These are phyloP conservation scores for Orchesellides sinensis DNA, from an alignment of 2,888 invertebrate genomes.

Conservation along the genomic window DNA sequence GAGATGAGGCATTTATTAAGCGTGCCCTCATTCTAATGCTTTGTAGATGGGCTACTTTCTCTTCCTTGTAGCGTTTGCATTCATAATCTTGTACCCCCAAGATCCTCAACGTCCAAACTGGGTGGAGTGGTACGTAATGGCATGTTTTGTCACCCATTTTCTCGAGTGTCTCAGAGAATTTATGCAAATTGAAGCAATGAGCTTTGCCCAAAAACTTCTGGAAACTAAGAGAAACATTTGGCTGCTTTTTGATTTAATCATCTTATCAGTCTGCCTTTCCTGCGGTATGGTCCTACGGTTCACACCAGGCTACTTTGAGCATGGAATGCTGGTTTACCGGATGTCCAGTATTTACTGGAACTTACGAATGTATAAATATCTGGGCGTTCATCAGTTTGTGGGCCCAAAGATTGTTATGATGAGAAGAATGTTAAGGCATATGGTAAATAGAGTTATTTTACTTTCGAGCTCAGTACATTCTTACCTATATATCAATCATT, in stretches of 20 bases:
- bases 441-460: slow-evolving; percentile 82
- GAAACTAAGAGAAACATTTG: slow-evolving; percentile 91
- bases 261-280: slow-evolving; percentile 89
- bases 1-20: neutral
- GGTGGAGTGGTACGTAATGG: slow-evolving; percentile 94
- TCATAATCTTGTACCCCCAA: slow-evolving; percentile 93
- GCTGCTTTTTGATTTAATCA: slow-evolving; percentile 96
- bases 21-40: slow-evolving; percentile 73
- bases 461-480: slow-evolving; percentile 1
- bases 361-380: slow-evolving; percentile 91
- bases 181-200: slow-evolving; percentile 84
- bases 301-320: slow-evolving; percentile 84
- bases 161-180: slow-evolving; percentile 97
- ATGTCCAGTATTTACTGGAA: slow-evolving; percentile 97
- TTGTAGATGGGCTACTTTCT: slow-evolving; percentile 93
- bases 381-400: slow-evolving; percentile 96
- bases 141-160: slow-evolving; percentile 92
- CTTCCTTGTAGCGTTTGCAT: slow-evolving; percentile 94
- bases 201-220: slow-evolving; percentile 83
- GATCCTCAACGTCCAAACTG: slow-evolving; percentile 83
- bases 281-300: slow-evolving; percentile 89
- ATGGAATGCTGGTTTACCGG: slow-evolving; percentile 94
- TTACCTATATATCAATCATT: neutral
- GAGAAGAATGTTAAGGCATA: slow-evolving; percentile 99
- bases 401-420: slow-evolving; percentile 99